Evolutionary conservation across 1,140 invertebrate genomes (phyloP).

Genomic region (Camponotus vicinus): DNA sequence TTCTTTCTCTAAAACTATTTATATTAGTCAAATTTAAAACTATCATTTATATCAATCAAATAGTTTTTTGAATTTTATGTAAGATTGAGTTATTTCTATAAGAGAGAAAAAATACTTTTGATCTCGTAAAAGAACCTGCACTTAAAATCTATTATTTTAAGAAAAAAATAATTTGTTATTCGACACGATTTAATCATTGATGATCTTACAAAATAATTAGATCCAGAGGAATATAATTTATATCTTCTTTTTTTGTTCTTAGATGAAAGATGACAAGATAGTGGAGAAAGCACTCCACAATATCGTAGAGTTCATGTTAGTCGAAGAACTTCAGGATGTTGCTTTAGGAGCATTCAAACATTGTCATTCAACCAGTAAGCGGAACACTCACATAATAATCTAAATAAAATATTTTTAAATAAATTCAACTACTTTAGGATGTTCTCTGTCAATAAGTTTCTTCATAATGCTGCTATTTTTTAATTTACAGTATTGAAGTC

Average conservation of each 20-base stretch:
- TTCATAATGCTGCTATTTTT: background rate
- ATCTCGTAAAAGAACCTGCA: background rate
- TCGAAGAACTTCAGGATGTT: background rate
- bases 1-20: background rate
- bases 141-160: background rate
- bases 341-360: background rate
- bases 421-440: conserved; percentile 1
- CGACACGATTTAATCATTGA: background rate
- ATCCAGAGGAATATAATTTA: background rate
- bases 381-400: background rate
- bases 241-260: background rate
- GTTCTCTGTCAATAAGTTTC: background rate
- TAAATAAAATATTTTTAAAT: conserved; percentile 11
- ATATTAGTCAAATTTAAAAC: background rate
- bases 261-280: conserved; percentile 64
- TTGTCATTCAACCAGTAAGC: conserved; percentile 6
- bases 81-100: background rate
- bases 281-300: background rate
- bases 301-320: background rate
- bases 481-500: conserved; percentile 57
- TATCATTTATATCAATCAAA: background rate
- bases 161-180: background rate
- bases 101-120: background rate
- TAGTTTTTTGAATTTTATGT: background rate
- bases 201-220: background rate